These are phyloP conservation scores for Antrozous pallidus DNA, from an alignment of 2,797 vertebrate species.

Conservation along the genomic window DNA sequence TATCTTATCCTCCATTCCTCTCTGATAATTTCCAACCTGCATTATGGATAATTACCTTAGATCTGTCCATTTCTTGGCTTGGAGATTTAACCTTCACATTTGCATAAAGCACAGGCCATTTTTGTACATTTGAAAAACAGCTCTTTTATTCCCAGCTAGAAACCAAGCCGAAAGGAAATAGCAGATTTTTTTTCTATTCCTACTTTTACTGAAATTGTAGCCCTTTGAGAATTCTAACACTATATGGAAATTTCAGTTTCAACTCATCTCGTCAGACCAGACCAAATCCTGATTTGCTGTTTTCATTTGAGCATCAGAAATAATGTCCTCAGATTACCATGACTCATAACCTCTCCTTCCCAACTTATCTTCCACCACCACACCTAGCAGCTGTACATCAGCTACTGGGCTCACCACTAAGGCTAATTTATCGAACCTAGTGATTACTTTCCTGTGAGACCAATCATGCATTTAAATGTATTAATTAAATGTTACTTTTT, in stretches of 20 bases:
- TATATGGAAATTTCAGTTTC: not conserved
- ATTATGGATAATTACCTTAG: not conserved
- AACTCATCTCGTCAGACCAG: not conserved
- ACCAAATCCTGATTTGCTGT: not conserved
- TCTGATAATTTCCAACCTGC: not conserved
- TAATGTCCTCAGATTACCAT: not conserved
- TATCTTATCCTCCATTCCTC: not conserved
- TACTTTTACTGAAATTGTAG: not conserved
- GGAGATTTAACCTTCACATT: not conserved
- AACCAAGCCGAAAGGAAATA: not conserved
- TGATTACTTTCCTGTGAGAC: not conserved
- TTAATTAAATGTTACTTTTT: not conserved
- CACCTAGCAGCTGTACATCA: not conserved
- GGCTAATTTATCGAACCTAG: not conserved
- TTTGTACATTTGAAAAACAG: not conserved
- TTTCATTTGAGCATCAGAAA: not conserved
- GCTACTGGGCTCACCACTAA: not conserved
- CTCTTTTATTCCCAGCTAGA: not conserved
- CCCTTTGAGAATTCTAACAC: not conserved
- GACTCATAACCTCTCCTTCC: not conserved
- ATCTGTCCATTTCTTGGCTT: not conserved
- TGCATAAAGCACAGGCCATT: not conserved
- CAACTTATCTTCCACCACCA: not conserved
- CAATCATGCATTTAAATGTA: not conserved
- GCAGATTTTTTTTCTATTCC: not conserved